Base-by-base conservation (phyloP, 2,797 vertebrate species). In the Dryobates pubescens region DNA sequence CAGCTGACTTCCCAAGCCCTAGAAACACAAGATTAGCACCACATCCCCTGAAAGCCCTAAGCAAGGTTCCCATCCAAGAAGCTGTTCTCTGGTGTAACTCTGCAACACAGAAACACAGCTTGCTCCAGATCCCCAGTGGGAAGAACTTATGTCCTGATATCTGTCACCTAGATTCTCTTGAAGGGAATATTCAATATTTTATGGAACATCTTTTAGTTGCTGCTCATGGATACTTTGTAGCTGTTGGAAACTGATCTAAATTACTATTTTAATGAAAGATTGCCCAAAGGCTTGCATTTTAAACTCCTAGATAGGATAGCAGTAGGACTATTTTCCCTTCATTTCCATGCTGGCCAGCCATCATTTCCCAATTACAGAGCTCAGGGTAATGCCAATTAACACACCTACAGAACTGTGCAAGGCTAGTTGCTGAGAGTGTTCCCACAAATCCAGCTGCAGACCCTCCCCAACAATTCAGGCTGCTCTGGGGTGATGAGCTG, bases 21-120 rank as follows among this genome's bases (percentile, higher is more conserved):
- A 38, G 67, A 96, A 94, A 91, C 93, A 91, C 54, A 38, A 59
- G 58, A 78, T 90, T 76, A 92, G 75, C 69, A 79, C 83, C 47
- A 20, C 0, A 2, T 90, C 74, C 74, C 51, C 49, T 88, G 83
- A 85, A 94, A 93, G 58, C 30, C 70, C 85, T 29, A 93, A 92
- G 65, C 76, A 65, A 87, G 88, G 90, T 88, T 82, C 36, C 34
- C 53, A 77, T 88, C 90, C 94, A 97, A 96, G 83, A 76, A 95
- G 41, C 58, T 87, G 69, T 64, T 58, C 56, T 80, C 71, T 68
- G 30, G 38, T 81, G 64, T 95, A 95, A 95, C 94, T 81, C 86
- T 41, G 27, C 85, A 86, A 76, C 0, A 1, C 64, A 91, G 82
- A 95, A 93, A 90, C 11, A 6, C 49, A 93, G 45, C 13, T 86